Evolutionary conservation across 53 echinoderm and acorn worm species (phyloP), one percentile per base, ranked within the genome.

Genomic region (Glandiceps talaboti): DNA sequence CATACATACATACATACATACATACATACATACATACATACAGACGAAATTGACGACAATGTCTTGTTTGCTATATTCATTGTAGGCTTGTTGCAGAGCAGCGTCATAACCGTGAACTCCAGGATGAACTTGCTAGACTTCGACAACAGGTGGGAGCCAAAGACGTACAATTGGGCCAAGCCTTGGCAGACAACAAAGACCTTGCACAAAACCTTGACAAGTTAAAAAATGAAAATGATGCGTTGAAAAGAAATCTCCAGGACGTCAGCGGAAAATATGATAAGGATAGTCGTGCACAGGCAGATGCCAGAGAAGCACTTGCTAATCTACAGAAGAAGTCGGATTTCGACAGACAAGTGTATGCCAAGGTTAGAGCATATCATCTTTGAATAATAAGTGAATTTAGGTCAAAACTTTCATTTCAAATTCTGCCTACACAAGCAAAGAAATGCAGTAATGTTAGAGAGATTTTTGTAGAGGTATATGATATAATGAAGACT

Each of bases 131-230:
- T 1, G 85, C 88, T 6, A 90, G 84, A 73, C 79, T 92, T 33
- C 90, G 90, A 83, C 85, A 86, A 75, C 85, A 92, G 72, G 88
- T 90, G 79, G 90, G 85, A 14, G 90, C 92, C 81, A 95, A 92
- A 82, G 96, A 95, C 73, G 85, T 84, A 77, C 92, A 92, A 77
- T 81, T 92, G 80, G 88, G 92, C 31, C 92, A 92, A 72, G 82
- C 84, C 0, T 83, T 81, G 83, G 88, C 84, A n/a, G 82, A 85
- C 73, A 83, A 77, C 73, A 92, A 88, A 74, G 96, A 95, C 29
- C 80, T 95, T 72, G 80, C 80, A 73, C 82, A 88, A 75, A 92
- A 90, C 33, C 76, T 92, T 28, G 77, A 88, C 26, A 92, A 95
- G 79, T n/a, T 88, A n/a, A 88, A 92, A 76, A 92, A 95, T 74